Evolutionary conservation across 2,888 invertebrate genomes (phyloP).

Genomic region (Agrochola lota): DNA sequence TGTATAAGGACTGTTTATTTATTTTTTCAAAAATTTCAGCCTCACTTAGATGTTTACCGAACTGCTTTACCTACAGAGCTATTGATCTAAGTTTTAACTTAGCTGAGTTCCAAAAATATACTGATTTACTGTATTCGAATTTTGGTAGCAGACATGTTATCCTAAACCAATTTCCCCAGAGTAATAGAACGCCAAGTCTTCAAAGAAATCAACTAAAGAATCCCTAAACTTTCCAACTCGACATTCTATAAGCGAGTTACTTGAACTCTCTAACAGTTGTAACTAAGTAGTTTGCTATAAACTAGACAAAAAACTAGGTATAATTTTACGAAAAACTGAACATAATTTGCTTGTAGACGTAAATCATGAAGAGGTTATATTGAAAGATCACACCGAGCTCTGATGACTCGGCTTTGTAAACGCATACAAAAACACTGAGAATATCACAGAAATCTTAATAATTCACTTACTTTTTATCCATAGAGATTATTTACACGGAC

Average conservation of each 20-base stretch:
- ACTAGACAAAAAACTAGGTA: neutral
- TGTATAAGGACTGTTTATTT: neutral
- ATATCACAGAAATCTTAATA: neutral
- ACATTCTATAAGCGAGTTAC: slow-evolving; percentile 49
- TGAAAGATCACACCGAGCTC: neutral
- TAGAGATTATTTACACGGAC: slow-evolving; percentile 18
- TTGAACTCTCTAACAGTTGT: slow-evolving; percentile 42
- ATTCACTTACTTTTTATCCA: slow-evolving; percentile 67
- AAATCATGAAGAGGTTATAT: slow-evolving; percentile 9
- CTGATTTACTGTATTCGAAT: slow-evolving; percentile 56
- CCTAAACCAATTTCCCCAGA: slow-evolving; percentile 67
- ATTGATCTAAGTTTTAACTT: slow-evolving; percentile 41
- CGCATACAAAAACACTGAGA: slow-evolving; percentile 8
- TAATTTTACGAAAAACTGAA: neutral
- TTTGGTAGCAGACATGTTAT: slow-evolving; percentile 51
- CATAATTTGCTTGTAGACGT: neutral
- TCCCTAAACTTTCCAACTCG: slow-evolving; percentile 55
- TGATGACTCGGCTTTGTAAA: neutral
- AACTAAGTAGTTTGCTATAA: slow-evolving; percentile 37
- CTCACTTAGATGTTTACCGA: neutral
- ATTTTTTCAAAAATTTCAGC: neutral
- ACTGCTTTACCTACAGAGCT: slow-evolving; percentile 39
- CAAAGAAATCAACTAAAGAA: slow-evolving; percentile 65
- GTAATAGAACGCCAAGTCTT: slow-evolving; percentile 64
- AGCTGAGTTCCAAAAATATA: slow-evolving; percentile 36